phyloP scores from a whole-genome alignment of 2,113 vertebrate species.

The Callipepla californica region DNA sequence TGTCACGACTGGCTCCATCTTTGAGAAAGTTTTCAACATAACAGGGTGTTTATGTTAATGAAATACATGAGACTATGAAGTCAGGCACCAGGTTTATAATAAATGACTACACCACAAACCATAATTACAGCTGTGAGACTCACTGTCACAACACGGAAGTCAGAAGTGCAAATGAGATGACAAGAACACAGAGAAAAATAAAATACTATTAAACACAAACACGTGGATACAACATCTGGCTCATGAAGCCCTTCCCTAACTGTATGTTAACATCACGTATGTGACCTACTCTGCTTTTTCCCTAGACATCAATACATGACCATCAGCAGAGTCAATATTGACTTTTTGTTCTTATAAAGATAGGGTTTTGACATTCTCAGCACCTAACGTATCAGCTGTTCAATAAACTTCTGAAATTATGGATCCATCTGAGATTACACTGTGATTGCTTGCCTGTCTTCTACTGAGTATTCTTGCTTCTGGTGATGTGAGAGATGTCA shows the following conservation, averaged over 20 bases:
- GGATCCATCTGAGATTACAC: background rate
- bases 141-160: background rate
- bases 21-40: background rate
- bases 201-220: background rate
- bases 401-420: background rate
- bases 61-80: background rate
- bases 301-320: rapidly evolving
- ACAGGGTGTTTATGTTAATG: background rate
- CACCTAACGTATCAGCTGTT: background rate
- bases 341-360: background rate
- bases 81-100: background rate
- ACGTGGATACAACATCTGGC: background rate
- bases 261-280: rapidly evolving
- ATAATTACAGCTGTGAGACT: background rate
- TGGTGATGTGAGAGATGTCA: background rate
- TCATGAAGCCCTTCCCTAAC: background rate
- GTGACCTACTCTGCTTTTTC: background rate
- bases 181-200: conserved; percentile 6
- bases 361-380: background rate
- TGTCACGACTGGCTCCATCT: background rate
- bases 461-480: background rate
- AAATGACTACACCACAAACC: background rate
- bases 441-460: background rate
- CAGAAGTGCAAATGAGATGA: background rate
- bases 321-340: background rate